phyloP scores from a whole-genome alignment of 2,113 vertebrate genomes.

The Chiloscyllium plagiosum region DNA sequence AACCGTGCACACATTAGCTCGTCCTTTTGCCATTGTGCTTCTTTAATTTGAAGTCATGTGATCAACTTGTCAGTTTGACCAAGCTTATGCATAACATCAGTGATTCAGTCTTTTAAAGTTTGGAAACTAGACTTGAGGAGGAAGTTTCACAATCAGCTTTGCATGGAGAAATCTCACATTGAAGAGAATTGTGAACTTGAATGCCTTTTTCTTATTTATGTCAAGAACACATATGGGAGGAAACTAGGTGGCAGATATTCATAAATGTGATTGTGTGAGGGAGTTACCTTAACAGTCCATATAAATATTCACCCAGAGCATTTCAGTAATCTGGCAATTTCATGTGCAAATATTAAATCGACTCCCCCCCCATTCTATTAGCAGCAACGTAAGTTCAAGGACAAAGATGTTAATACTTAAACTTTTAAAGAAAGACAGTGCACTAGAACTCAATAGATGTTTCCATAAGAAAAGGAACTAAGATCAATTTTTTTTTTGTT shows the following conservation, averaged over 20 bases:
- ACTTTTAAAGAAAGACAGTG: not conserved
- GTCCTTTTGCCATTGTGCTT: not conserved
- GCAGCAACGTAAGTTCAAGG: not conserved
- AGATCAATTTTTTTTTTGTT: not conserved
- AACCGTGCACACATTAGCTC: not conserved
- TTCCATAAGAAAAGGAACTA: not conserved
- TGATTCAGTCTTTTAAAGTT: not conserved
- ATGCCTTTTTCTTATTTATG: not conserved
- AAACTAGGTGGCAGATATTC: not conserved
- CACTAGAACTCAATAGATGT: not conserved
- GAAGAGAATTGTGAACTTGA: not conserved
- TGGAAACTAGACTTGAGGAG: not conserved
- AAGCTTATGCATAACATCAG: not conserved
- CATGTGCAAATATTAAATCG: conserved; percentile 1
- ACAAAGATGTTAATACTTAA: not conserved
- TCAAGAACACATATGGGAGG: not conserved
- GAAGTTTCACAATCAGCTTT: not conserved
- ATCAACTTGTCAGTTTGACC: not conserved
- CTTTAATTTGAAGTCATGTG: not conserved
- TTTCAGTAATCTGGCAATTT: not conserved
- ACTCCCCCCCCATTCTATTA: not conserved
- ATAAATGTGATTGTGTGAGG: conserved; percentile 8
- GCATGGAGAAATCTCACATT: too few species aligned
- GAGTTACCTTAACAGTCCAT: not conserved
- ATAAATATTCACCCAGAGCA: not conserved